Conservation (phyloP, 2,113 vertebrate species). For the Stercorarius parasiticus region DNA sequence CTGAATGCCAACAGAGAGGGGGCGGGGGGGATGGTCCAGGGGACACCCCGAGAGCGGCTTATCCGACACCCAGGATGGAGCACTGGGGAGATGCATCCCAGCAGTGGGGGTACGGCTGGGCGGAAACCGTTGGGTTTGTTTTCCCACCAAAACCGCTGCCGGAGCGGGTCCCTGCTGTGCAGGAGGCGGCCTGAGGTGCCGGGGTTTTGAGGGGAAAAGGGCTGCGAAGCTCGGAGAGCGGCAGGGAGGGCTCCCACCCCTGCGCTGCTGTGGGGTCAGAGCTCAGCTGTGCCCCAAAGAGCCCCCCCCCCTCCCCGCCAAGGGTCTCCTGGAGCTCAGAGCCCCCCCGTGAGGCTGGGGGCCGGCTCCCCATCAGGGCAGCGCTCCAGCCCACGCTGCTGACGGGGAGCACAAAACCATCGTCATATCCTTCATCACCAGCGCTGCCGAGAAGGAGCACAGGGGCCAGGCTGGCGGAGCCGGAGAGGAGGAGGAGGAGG, state of each 20-base stretch:
- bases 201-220: not conserved
- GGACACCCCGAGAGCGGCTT: not conserved
- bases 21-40: accelerated
- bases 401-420: not conserved
- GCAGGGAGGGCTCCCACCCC: not conserved
- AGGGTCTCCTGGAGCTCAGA: not conserved
- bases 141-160: accelerated
- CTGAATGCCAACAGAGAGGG: not conserved
- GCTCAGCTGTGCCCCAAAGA: not conserved
- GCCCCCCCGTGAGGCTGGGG: not conserved
- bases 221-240: not conserved
- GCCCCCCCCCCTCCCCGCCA: too few relatives aligned
- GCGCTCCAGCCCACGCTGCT: not conserved
- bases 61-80: accelerated
- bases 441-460: not conserved
- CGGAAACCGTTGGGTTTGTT: not conserved
- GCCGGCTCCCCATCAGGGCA: accelerated
- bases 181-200: not conserved
- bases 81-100: accelerated
- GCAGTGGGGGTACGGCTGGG: accelerated
- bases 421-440: not conserved
- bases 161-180: not conserved
- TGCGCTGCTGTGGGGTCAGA: accelerated
- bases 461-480: not conserved
- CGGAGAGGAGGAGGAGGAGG: not conserved